Percentiles rank a stretch among this genome's conserved stretches.
phyloP scores from a whole-genome alignment of 2,797 vertebrate species.

The Danio aesculapii region DNA sequence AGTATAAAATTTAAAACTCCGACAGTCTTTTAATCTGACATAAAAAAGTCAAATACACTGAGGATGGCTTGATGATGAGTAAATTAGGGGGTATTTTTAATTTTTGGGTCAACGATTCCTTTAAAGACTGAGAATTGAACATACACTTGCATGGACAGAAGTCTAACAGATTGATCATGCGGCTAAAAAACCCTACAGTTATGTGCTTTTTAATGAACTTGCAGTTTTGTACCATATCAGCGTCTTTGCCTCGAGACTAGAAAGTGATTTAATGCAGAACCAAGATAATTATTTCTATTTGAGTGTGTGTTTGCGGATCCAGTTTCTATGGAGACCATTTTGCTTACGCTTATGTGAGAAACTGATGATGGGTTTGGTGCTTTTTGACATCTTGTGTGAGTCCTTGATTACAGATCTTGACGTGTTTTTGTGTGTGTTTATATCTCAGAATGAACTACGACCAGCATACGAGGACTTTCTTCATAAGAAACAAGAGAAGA shows the following conservation, averaged over 20 bases:
- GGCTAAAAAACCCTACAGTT: conserved; percentile 3
- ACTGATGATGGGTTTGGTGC: conserved; percentile 6
- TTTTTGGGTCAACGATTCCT: no score
- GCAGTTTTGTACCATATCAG: conserved; percentile 9
- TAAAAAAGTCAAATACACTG: no score
- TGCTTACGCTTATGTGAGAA: conserved; percentile 10
- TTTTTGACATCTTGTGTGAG: conserved; percentile 17
- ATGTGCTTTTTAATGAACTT: conserved; percentile 33
- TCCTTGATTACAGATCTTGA: not conserved
- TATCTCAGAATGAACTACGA: conserved; percentile 86
- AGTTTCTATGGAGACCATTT: conserved; percentile 37
- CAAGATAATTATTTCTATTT: conserved; percentile 28
- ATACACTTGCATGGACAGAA: not conserved
- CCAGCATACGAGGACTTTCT: conserved; percentile 93
- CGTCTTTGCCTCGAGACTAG: conserved; percentile 23
- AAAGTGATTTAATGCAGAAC: conserved; percentile 26
- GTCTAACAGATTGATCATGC: conserved; percentile 5
- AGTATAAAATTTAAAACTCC: no score
- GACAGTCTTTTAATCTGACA: no score
- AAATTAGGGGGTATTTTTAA: no score
- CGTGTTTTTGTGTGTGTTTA: conserved; percentile 10
- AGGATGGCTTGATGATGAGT: no score
- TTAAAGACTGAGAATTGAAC: not conserved
- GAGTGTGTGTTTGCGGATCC: conserved; percentile 30
- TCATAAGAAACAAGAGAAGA: conserved; percentile 86